phyloP scores from a whole-genome alignment of 1,140 invertebrate species.

The Ceratosolen solmsi region DNA sequence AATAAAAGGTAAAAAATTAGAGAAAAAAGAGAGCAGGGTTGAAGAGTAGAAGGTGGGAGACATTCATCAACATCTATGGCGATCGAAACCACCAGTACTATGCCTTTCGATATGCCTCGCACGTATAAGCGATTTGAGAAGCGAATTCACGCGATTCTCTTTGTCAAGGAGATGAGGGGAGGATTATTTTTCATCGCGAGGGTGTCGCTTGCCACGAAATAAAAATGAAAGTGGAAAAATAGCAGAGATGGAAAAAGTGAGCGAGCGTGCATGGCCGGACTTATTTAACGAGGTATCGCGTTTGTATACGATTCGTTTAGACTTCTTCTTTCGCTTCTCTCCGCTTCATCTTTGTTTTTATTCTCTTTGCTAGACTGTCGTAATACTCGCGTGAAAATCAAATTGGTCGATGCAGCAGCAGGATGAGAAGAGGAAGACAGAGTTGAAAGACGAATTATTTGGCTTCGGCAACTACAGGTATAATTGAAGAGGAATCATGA shows the following conservation, averaged over 20 bases:
- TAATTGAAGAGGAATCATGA: constrained; percentile 46
- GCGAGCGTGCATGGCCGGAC: constrained; percentile 38
- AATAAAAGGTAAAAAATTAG: not conserved
- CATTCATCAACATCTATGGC: not conserved
- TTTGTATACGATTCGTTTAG: constrained; percentile 2
- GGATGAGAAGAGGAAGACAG: not conserved
- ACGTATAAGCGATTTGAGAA: constrained; percentile 48
- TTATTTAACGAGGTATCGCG: constrained; percentile 48
- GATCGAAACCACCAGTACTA: constrained; percentile 32
- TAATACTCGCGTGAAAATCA: not conserved
- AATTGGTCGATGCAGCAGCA: not conserved
- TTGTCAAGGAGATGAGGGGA: not conserved
- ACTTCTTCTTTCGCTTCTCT: not conserved
- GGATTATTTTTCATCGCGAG: constrained; percentile 47
- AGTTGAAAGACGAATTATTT: constrained; percentile 45
- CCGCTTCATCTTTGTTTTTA: not conserved
- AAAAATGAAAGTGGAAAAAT: not conserved
- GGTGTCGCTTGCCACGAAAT: constrained; percentile 23
- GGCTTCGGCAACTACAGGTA: constrained; percentile 34
- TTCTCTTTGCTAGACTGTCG: not conserved
- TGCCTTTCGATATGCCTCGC: constrained; percentile 41
- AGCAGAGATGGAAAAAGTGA: not conserved
- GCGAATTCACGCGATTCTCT: constrained; percentile 33
- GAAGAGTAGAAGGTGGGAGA: constrained; percentile 42
- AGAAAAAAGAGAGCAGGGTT: constrained; percentile 13